These are phyloP conservation scores for Perizoma flavofasciatum DNA, from an alignment of 2,888 invertebrate species.

Conservation along the genomic window DNA sequence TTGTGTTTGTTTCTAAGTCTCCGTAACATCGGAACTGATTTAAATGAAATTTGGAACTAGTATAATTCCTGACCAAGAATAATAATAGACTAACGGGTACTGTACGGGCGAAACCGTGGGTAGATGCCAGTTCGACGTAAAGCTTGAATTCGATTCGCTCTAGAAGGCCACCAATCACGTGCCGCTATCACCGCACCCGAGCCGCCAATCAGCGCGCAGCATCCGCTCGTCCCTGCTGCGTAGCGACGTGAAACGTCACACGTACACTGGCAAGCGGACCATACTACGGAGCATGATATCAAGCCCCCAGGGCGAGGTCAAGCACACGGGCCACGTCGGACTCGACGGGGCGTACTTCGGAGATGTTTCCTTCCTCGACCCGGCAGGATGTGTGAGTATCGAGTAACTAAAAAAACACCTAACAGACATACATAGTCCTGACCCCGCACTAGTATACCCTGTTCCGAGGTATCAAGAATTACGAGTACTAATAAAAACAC, in stretches of 20 bases:
- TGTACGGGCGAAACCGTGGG: background rate
- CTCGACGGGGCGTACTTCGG: constrained; percentile 99
- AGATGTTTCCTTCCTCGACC: constrained; percentile 88
- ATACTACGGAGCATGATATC: constrained; percentile 97
- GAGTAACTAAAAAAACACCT: background rate
- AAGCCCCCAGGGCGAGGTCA: constrained; percentile 97
- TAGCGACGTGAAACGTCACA: constrained; percentile 78
- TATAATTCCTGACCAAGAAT: too few relatives aligned
- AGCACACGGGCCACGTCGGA: constrained; percentile 98
- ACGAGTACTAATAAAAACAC: too few relatives aligned
- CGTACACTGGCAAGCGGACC: constrained; percentile 85
- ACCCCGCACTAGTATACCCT: too few relatives aligned
- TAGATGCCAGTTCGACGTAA: constrained; percentile 38
- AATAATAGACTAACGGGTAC: too few relatives aligned
- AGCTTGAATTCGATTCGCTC: constrained; percentile 44
- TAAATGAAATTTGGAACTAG: too few relatives aligned
- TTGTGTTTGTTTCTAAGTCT: too few relatives aligned
- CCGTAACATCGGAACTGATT: too few relatives aligned
- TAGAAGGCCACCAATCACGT: constrained; percentile 49
- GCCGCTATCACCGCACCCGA: constrained; percentile 64
- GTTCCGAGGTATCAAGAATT: too few relatives aligned
- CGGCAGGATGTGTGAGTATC: constrained; percentile 70
- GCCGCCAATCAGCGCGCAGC: constrained; percentile 62
- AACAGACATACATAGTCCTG: too few relatives aligned
- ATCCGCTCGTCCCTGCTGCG: constrained; percentile 71